Conservation (phyloP, 2,113 vertebrate genomes). For the Tetrao urogallus region DNA sequence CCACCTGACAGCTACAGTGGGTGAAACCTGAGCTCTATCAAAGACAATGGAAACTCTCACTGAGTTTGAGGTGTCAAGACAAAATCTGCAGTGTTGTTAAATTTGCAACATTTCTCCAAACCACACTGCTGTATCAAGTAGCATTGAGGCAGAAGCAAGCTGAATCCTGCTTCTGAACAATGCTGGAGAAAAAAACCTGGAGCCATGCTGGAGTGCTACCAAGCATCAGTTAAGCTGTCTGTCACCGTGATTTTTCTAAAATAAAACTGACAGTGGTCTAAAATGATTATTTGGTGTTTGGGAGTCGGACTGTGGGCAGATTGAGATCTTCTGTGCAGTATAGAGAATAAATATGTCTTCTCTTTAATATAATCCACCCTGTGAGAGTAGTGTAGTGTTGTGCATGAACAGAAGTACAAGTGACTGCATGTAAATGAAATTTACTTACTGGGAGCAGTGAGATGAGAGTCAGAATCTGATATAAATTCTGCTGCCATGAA, state of each 20-base stretch:
- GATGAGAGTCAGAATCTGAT: not conserved
- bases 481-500: not conserved
- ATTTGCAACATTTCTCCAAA: not conserved
- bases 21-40: not conserved
- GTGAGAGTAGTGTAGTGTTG: not conserved
- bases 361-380: not conserved
- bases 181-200: accelerated
- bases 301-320: not conserved
- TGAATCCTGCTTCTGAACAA: not conserved
- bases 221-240: not conserved
- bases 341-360: not conserved
- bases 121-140: not conserved
- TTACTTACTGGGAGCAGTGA: not conserved
- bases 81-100: not conserved
- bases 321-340: not conserved
- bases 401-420: not conserved
- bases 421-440: not conserved
- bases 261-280: not conserved
- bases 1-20: not conserved
- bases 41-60: not conserved
- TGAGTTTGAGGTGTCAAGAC: not conserved
- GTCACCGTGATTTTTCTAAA: not conserved
- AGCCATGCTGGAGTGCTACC: not conserved
- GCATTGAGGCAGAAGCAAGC: not conserved
- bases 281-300: not conserved